Evolutionary conservation across 92 coral and sea anemone species (phyloP).

Genomic region (Parazoanthus swiftii): DNA sequence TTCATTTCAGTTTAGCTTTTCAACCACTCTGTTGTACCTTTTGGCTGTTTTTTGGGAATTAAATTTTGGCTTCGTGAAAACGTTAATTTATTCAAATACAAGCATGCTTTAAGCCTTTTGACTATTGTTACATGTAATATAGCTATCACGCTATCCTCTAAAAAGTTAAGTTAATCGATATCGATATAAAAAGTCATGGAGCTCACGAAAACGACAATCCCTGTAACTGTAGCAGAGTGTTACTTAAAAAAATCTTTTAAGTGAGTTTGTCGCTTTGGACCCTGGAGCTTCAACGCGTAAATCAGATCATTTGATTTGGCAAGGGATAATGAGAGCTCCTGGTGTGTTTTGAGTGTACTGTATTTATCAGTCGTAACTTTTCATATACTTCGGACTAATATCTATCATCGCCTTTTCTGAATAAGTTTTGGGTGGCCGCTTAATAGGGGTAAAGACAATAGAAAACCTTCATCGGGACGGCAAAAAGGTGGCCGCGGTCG

Average conservation of each 20-base stretch:
- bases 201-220: neutral
- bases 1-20: too few relatives aligned
- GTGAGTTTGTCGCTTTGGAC: conserved; percentile 39
- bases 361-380: conserved; percentile 47
- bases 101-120: conserved; percentile 3
- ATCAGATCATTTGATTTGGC: conserved; percentile 41
- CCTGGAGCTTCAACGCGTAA: conserved; percentile 44
- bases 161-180: neutral
- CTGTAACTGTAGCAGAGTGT: conserved; percentile 17
- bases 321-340: conserved; percentile 48
- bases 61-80: conserved; percentile 6
- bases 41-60: neutral
- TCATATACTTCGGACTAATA: conserved; percentile 31
- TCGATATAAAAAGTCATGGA: neutral
- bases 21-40: too few relatives aligned
- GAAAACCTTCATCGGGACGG: conserved; percentile 28
- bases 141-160: conserved; percentile 9
- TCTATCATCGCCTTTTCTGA: conserved; percentile 40
- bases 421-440: conserved; percentile 1
- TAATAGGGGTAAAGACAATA: too few relatives aligned
- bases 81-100: conserved; percentile 5
- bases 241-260: conserved; percentile 33
- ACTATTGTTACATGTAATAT: conserved; percentile 5
- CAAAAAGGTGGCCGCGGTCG: conserved; percentile 3
- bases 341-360: conserved; percentile 45